Base-by-base conservation (phyloP, 2,113 vertebrate species). In the Sprattus sprattus region DNA sequence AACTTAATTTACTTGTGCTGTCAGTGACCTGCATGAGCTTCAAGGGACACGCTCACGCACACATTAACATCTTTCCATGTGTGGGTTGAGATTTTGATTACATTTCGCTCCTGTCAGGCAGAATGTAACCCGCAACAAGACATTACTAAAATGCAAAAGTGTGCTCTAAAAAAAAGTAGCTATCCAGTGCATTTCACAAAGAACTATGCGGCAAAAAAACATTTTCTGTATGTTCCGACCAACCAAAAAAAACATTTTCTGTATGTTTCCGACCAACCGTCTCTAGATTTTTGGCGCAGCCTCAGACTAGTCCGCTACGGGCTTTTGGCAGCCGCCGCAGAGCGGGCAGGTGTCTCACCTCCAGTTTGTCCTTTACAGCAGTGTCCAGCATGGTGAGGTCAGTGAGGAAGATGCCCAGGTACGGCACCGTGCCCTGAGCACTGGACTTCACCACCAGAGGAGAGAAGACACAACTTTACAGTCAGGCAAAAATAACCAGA, bases 331-430 rank as follows among this genome's bases (percentile, higher is more conserved):
- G 50, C 50, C 5, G 54, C 54, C 45, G 15, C 4, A 80, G 32
- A 85, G 85, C 45, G 54, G 11, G 54, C 89, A 75, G 28, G 1
- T 18, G 45, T 67, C 93, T 95, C 60, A 97, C 97, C 91, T 97
- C 96, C 60, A 97, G 92, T 78, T 95, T 92, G 90, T 97, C 96
- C 90, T 96, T 97, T 86, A 97, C 95, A 0, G 97, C 97, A 0
- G 96, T 94, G 84, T 97, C 97, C 92, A 98, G 89, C 97, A 98
- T 98, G 88, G 97, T 97, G 54, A 97, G 93, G 91, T 97, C 97
- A 15, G 95, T 97, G 85, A 97, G 95, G 92, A 97, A 98, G 89
- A 97, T 96, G 9, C 97, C 97, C 84, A 98, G 95, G 92, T 98
- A 98, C 1, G 97, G 97, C 84, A 98, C 96, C 0, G 97, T 94